These are phyloP conservation scores for Suncus etruscus DNA, from an alignment of 2,113 vertebrate species.

Conservation along the genomic window DNA sequence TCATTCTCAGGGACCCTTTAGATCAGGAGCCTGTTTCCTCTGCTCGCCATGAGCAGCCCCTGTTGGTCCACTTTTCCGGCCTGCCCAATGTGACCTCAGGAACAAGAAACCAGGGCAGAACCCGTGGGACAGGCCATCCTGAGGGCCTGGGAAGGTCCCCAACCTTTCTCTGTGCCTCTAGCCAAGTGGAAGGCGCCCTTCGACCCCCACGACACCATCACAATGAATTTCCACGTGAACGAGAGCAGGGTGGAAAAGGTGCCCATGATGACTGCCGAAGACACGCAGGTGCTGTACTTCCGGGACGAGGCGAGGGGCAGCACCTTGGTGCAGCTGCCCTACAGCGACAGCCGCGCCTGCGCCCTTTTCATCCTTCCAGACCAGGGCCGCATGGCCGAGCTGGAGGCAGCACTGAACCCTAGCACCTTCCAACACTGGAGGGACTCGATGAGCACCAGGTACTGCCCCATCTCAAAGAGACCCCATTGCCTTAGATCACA, in stretches of 20 bases:
- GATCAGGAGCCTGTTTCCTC: too few species aligned
- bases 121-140: too few species aligned
- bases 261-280: slow-evolving; percentile 89
- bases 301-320: slow-evolving; percentile 70
- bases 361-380: slow-evolving; percentile 83
- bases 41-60: too few species aligned
- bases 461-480: background rate
- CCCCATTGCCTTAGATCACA: accelerated
- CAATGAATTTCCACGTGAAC: slow-evolving; percentile 86
- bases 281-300: slow-evolving; percentile 76
- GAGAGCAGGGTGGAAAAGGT: slow-evolving; percentile 83
- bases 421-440: slow-evolving; percentile 72
- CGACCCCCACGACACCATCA: slow-evolving; percentile 58
- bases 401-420: slow-evolving; percentile 77
- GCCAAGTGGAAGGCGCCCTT: slow-evolving; percentile 91
- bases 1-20: too few species aligned
- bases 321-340: slow-evolving; percentile 77
- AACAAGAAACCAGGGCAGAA: too few species aligned
- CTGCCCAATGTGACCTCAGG: too few species aligned
- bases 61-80: too few species aligned
- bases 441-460: slow-evolving; percentile 75
- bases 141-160: background rate
- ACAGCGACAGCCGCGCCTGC: slow-evolving; percentile 47
- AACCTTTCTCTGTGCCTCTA: slow-evolving; percentile 58
- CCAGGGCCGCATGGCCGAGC: slow-evolving; percentile 56